Evolutionary conservation across 2,797 vertebrate genomes (phyloP).

Genomic region (Rhinophrynus dorsalis): DNA sequence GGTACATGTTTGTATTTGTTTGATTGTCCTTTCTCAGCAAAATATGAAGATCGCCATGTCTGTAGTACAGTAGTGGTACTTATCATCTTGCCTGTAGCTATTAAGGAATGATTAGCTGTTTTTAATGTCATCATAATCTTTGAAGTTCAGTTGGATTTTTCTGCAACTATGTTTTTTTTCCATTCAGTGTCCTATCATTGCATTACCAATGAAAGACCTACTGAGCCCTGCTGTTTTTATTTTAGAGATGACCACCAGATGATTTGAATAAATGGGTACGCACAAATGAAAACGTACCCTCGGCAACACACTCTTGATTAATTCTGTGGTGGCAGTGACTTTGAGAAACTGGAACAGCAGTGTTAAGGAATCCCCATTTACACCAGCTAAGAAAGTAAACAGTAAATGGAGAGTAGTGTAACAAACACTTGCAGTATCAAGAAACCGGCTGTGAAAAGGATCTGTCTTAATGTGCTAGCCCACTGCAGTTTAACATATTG

Average conservation of each 20-base stretch:
- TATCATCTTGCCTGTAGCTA: not conserved
- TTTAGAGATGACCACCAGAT: too few relatives aligned
- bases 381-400: slow-evolving; percentile 71
- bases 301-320: slow-evolving; percentile 52
- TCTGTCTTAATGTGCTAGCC: slow-evolving; percentile 78
- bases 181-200: not conserved
- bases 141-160: too few relatives aligned
- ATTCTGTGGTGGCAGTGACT: slow-evolving; percentile 53
- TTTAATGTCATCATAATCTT: not conserved
- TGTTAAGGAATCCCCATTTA: slow-evolving; percentile 72
- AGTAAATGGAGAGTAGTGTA: slow-evolving; percentile 79
- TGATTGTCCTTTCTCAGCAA: not conserved
- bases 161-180: not conserved
- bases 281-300: slow-evolving; percentile 14
- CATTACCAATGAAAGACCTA: not conserved
- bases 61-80: slow-evolving; percentile 1
- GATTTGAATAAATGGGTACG: too few relatives aligned
- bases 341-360: slow-evolving; percentile 65
- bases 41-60: slow-evolving; percentile 4
- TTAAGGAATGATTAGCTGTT: not conserved
- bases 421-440: slow-evolving; percentile 81
- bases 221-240: too few relatives aligned
- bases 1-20: slow-evolving; percentile 3
- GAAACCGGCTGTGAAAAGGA: slow-evolving; percentile 75
- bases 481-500: slow-evolving; percentile 81